Percentiles rank a stretch among this genome's conserved stretches.
These are phyloP conservation scores for Oreocharis arfaki DNA, from an alignment of 2,113 vertebrate species.

Conservation along the genomic window DNA sequence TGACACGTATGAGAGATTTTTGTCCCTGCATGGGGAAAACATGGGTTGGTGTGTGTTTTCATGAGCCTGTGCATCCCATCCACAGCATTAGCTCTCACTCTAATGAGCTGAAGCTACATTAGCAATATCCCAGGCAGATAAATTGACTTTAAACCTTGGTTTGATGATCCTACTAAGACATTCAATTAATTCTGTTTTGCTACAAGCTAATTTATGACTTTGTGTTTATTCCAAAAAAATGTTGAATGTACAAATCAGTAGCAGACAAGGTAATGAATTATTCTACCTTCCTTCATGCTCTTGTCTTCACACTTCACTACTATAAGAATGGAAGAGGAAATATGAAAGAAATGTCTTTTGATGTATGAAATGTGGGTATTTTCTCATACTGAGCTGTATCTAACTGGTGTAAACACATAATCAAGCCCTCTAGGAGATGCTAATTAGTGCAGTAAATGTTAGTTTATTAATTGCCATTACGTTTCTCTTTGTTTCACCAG, in stretches of 20 bases:
- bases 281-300: constrained; percentile 64
- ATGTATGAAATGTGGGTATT: constrained; percentile 71
- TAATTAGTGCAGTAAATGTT: constrained; percentile 73
- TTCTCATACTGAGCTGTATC: constrained; percentile 67
- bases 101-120: constrained; percentile 72
- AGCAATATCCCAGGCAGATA: constrained; percentile 68
- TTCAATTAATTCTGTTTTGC: constrained; percentile 81
- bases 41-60: neutral
- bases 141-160: constrained; percentile 72
- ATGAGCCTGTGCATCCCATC: neutral
- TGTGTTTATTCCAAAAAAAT: constrained; percentile 69
- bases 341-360: constrained; percentile 68
- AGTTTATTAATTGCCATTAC: constrained; percentile 71
- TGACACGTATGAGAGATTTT: neutral
- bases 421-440: constrained; percentile 68
- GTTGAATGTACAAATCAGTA: constrained; percentile 73
- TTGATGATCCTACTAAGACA: constrained; percentile 75
- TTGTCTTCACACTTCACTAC: constrained; percentile 53
- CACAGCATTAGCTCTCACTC: constrained; percentile 20
- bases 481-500: constrained; percentile 63
- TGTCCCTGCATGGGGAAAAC: neutral
- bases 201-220: constrained; percentile 78
- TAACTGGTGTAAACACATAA: constrained; percentile 68
- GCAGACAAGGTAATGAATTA: constrained; percentile 77
- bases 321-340: constrained; percentile 56